Evolutionary conservation across 1,140 invertebrate genomes (phyloP).

Genomic region (Calliphora vicina): DNA sequence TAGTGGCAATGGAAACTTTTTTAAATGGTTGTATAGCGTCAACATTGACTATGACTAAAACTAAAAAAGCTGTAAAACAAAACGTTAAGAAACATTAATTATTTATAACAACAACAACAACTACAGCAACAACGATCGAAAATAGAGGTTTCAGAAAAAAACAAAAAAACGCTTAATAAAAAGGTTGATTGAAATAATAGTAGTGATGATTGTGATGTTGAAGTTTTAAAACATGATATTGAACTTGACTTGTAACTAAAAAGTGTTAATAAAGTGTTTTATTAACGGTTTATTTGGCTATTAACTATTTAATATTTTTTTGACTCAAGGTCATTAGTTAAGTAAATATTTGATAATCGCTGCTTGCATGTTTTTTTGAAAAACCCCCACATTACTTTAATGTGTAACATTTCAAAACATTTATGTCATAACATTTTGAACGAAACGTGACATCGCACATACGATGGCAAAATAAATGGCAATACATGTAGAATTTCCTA

Average conservation of each 20-base stretch:
- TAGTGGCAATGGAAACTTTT: slow-evolving; percentile 60
- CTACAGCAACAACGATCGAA: not conserved
- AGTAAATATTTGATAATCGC: not conserved
- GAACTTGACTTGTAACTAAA: not conserved
- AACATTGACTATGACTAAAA: slow-evolving; percentile 44
- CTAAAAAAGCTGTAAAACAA: slow-evolving; percentile 46
- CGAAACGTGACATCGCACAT: too few species aligned
- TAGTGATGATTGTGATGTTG: not conserved
- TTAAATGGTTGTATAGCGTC: slow-evolving; percentile 57
- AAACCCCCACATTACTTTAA: too few species aligned
- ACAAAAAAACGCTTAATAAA: not conserved
- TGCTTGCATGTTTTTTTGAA: too few species aligned
- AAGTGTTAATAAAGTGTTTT: not conserved
- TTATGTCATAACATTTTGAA: too few species aligned
- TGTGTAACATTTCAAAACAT: too few species aligned
- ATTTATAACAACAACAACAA: slow-evolving; percentile 5
- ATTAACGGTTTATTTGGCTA: not conserved
- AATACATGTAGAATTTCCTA: too few species aligned
- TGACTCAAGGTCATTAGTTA: not conserved
- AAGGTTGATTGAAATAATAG: not conserved
- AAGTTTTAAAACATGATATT: not conserved
- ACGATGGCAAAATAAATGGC: too few species aligned
- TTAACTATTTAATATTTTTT: not conserved
- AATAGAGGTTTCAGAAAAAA: not conserved
- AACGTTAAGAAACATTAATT: not conserved